Percentiles rank a stretch among this genome's conserved stretches.
These are phyloP conservation scores for Macaria notata DNA, from an alignment of 2,888 invertebrate genomes.

Conservation along the genomic window DNA sequence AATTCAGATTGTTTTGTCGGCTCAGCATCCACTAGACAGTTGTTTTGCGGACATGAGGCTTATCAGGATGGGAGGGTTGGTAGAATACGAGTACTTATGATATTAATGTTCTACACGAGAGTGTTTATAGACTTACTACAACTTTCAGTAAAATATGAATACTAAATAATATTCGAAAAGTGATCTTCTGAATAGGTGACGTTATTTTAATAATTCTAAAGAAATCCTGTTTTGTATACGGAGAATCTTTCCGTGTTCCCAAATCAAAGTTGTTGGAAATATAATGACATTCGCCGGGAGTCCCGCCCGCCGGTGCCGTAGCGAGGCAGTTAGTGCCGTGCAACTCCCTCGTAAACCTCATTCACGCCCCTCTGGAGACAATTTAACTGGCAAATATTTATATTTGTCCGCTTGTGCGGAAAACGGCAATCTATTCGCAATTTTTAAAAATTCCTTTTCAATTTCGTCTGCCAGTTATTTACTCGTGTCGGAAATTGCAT, in stretches of 20 bases:
- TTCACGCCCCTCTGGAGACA: constrained; percentile 17
- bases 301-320: neutral
- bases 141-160: neutral
- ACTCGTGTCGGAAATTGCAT: neutral
- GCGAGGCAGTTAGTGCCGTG: constrained; percentile 11
- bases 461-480: neutral
- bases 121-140: too few species aligned
- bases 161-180: too few species aligned
- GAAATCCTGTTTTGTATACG: too few species aligned
- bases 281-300: neutral
- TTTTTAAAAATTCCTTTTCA: neutral
- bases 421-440: neutral
- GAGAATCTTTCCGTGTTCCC: neutral
- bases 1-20: constrained; percentile 5
- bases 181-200: too few species aligned
- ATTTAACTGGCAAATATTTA: constrained; percentile 17
- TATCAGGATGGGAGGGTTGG: neutral
- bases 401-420: constrained; percentile 1
- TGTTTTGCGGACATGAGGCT: neutral
- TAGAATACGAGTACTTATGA: neutral
- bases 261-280: neutral
- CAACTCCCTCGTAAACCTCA: constrained; percentile 15
- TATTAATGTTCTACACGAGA: too few species aligned
- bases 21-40: neutral
- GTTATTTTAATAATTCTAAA: too few species aligned